Conservation (phyloP, 2,113 vertebrate genomes). For the Tachycineta bicolor region DNA sequence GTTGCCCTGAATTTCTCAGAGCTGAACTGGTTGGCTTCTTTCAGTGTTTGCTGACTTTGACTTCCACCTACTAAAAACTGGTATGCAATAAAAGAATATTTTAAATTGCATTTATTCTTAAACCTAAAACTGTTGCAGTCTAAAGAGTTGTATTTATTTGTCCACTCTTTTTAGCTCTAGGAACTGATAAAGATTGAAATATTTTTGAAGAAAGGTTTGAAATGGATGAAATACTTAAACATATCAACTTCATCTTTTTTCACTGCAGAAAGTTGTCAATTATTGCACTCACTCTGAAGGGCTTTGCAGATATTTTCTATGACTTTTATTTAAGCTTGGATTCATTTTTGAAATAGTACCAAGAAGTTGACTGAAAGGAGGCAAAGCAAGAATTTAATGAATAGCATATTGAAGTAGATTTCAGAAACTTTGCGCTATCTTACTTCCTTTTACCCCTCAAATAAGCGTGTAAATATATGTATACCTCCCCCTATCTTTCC, state of each 20-base stretch:
- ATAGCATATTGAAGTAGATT: not conserved
- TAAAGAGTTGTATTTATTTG: conserved; percentile 16
- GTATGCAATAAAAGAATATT: not conserved
- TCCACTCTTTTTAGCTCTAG: not conserved
- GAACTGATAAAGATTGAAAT: conserved; percentile 10
- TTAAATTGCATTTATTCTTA: not conserved
- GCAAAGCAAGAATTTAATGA: not conserved
- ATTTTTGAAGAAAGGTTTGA: not conserved
- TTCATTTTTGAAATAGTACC: conserved; percentile 8
- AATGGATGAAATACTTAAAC: conserved; percentile 9
- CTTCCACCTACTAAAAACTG: not conserved
- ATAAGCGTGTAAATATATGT: not conserved
- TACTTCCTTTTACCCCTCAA: not conserved
- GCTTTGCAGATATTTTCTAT: not conserved
- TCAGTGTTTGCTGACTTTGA: not conserved
- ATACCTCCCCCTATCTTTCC: not conserved
- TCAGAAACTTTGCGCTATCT: not conserved
- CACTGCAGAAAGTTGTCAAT: not conserved
- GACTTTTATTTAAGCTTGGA: not conserved
- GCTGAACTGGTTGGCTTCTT: not conserved
- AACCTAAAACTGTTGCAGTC: not conserved
- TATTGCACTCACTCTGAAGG: not conserved
- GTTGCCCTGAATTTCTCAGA: not conserved
- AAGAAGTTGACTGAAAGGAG: not conserved
- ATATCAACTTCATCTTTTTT: not conserved